Base-by-base conservation (phyloP, 2,113 vertebrate genomes). In the Melanotaenia duboulayi region DNA sequence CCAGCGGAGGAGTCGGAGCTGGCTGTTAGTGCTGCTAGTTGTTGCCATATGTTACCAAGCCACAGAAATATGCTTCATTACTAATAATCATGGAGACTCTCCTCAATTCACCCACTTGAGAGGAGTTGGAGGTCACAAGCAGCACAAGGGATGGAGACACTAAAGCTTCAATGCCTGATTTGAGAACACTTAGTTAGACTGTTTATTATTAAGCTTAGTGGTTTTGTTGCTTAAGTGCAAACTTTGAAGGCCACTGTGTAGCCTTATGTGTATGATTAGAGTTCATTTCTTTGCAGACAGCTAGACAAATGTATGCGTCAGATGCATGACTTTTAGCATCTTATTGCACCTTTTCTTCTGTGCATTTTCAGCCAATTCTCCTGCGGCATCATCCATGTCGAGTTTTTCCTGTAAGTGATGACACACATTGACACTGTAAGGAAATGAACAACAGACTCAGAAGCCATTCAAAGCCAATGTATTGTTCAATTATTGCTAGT, bases 1-100 rank as follows among this genome's bases (percentile, higher is more conserved):
- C 84, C 65, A 35, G 65, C 2, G 14, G 66, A 80, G 60, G 44
- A 65, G 61, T 72, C 39, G 0, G 59, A 52, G 68, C 74, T 75
- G 68, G 42, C 80, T 73, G 71, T 49, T 52, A 55, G 50, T 39
- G 12, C 65, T 63, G 55, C 40, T 68, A 54, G 71, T 69, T 69
- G 44, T 66, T 25, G 28, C 62, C 50, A 62, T 76, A 62, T 71
- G 74, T 72, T 66, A 32, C 50, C 39, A 2, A 22, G 32, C 48
- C n/a, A 20, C 64, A 66, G 23, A 69, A 54, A 72, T 25, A 56
- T 7, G 22, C 42, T 32, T 2, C 2, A 19, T 11, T 37, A 16
- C 48, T 25, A 46, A 65, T 71, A 56, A 67, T 35, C 35, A 65
- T 46, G 20, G 40, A 71, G 52, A 35, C 11, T 13, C 19, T 22